These are phyloP conservation scores for Chiridota heheva DNA, from an alignment of 35 echinoderm and acorn worm genomes.

Conservation along the genomic window DNA sequence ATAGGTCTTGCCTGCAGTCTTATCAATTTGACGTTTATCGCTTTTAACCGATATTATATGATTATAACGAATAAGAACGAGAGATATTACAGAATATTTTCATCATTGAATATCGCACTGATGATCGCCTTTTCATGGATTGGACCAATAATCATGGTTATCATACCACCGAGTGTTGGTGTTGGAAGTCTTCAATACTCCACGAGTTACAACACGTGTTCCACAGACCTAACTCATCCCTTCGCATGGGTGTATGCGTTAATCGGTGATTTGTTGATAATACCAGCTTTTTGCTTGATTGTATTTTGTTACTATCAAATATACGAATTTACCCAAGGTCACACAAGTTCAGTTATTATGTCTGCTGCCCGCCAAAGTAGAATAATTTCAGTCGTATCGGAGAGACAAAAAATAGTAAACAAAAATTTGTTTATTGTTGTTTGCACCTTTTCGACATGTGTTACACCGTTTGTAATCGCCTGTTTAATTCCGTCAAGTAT, in stretches of 20 bases:
- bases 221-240: conserved; percentile 28
- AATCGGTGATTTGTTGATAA: conserved; percentile 1
- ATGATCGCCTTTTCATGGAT: conserved; percentile 53
- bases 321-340: conserved; percentile 1
- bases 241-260: conserved; percentile 28
- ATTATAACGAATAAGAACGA: conserved; percentile 9
- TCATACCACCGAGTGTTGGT: conserved; percentile 28
- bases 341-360: conserved; percentile 5
- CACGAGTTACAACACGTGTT: conserved; percentile 51
- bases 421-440: conserved; percentile 68
- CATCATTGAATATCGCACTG: not conserved
- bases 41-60: conserved; percentile 56
- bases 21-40: conserved; percentile 63
- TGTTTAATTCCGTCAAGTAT: conserved; percentile 40
- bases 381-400: not conserved
- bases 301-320: conserved; percentile 19
- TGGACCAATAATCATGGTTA: conserved; percentile 14
- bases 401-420: conserved; percentile 49
- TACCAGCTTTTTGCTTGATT: conserved; percentile 30
- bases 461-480: conserved; percentile 18
- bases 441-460: conserved; percentile 41
- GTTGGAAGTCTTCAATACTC: conserved; percentile 51
- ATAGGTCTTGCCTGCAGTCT: conserved; percentile 52
- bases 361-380: not conserved
- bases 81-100: conserved; percentile 7